Conservation (phyloP, 1,140 invertebrate species). For the Agrilus planipennis region DNA sequence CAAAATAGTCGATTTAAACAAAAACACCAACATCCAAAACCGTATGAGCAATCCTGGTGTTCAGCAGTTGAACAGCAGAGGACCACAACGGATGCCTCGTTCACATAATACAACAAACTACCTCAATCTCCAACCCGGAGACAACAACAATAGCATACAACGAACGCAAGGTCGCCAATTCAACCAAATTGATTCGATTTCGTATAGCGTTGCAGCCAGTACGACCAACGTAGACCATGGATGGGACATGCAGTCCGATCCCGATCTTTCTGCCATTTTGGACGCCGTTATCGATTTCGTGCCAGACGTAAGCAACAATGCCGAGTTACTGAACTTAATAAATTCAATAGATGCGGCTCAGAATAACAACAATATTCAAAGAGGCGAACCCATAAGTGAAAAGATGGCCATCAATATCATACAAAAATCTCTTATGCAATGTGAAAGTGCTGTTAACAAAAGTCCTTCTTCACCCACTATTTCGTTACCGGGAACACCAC, state of each 20-base stretch:
- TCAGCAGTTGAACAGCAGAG: conserved; percentile 19
- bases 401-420: conserved; percentile 81
- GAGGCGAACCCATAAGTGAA: conserved; percentile 47
- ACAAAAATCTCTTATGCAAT: conserved; percentile 80
- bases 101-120: conserved; percentile 19
- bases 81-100: conserved; percentile 11
- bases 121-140: conserved; percentile 22
- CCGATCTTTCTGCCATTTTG: conserved; percentile 64
- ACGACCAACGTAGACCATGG: conserved; percentile 14
- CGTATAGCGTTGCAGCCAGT: conserved; percentile 18
- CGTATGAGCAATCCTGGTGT: conserved; percentile 3
- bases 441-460: conserved; percentile 48
- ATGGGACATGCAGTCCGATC: conserved; percentile 45
- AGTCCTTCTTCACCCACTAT: conserved; percentile 51
- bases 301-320: conserved; percentile 43
- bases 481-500: conserved; percentile 44
- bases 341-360: conserved; percentile 34
- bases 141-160: conserved; percentile 14
- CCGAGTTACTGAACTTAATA: conserved; percentile 38
- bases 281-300: conserved; percentile 75
- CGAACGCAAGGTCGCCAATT: conserved; percentile 14
- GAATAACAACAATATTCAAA: conserved; percentile 23
- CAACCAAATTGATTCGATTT: conserved; percentile 16
- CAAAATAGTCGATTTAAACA: conserved; percentile 24
- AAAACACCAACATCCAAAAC: conserved; percentile 12